Evolutionary conservation across 2,113 vertebrate species (phyloP).

Genomic region (Ceratotherium simum): DNA sequence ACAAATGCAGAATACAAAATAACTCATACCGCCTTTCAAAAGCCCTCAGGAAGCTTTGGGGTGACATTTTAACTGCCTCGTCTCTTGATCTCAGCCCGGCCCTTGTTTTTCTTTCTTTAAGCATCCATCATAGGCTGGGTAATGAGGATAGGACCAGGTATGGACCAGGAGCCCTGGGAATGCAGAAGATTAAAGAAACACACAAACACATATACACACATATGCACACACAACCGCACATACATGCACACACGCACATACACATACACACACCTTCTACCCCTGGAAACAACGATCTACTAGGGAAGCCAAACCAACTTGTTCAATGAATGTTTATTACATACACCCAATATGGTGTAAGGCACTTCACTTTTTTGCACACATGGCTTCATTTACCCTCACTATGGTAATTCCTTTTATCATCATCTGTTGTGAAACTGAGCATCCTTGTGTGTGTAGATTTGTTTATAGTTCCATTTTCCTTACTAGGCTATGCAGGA

Average conservation of each 20-base stretch:
- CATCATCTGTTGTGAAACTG: not conserved
- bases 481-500: not conserved
- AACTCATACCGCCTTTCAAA: not conserved
- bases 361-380: accelerated
- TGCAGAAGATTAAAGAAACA: not conserved
- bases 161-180: not conserved
- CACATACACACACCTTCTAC: too few species aligned
- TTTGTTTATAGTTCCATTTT: not conserved
- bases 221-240: accelerated
- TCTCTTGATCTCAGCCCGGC: not conserved
- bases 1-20: not conserved
- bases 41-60: conserved; percentile 11
- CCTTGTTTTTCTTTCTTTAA: not conserved
- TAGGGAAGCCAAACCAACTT: not conserved
- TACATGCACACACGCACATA: accelerated
- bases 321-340: accelerated
- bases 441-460: not conserved
- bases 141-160: not conserved
- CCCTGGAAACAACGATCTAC: accelerated
- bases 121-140: not conserved
- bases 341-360: accelerated
- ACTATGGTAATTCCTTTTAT: accelerated
- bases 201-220: accelerated
- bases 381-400: not conserved
- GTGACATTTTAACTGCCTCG: not conserved